Conservation (phyloP, 2,888 invertebrate species). For the Agelastica alni region DNA sequence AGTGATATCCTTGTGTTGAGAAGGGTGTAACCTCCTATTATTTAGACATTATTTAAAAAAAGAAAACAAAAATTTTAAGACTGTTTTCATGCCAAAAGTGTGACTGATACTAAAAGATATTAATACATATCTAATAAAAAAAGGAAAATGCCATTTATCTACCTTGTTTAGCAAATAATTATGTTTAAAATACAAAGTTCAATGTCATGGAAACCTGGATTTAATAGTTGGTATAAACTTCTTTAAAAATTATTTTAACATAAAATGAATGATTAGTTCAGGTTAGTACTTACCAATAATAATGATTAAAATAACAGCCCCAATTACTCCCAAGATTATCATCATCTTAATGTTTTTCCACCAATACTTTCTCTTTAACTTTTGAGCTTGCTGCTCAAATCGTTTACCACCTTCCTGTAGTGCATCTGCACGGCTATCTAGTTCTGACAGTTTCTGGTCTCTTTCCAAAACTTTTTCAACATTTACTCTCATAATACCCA, state of each 20-base stretch:
- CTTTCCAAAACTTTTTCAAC: conserved; percentile 95
- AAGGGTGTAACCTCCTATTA: too few relatives aligned
- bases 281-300: conserved; percentile 87
- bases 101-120: too few relatives aligned
- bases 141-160: too few relatives aligned
- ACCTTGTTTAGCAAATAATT: too few relatives aligned
- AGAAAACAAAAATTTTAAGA: too few relatives aligned
- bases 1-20: too few relatives aligned
- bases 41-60: too few relatives aligned
- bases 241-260: too few relatives aligned
- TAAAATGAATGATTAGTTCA: too few relatives aligned
- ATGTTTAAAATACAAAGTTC: too few relatives aligned
- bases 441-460: conserved; percentile 92
- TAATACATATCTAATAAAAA: too few relatives aligned
- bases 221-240: neutral
- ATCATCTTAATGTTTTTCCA: conserved; percentile 97
- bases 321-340: conserved; percentile 88
- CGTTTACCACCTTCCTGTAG: conserved; percentile 93
- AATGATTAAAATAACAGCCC: conserved; percentile 79
- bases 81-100: too few relatives aligned
- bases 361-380: conserved; percentile 96
- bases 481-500: conserved; percentile 94
- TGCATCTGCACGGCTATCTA: conserved; percentile 95
- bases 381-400: conserved; percentile 96
- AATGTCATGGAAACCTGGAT: neutral